A percentile compares a stretch with the other conserved stretches of the same genome.
Evolutionary conservation across 2,113 vertebrate genomes (phyloP).

Genomic region (Corvus cornix): DNA sequence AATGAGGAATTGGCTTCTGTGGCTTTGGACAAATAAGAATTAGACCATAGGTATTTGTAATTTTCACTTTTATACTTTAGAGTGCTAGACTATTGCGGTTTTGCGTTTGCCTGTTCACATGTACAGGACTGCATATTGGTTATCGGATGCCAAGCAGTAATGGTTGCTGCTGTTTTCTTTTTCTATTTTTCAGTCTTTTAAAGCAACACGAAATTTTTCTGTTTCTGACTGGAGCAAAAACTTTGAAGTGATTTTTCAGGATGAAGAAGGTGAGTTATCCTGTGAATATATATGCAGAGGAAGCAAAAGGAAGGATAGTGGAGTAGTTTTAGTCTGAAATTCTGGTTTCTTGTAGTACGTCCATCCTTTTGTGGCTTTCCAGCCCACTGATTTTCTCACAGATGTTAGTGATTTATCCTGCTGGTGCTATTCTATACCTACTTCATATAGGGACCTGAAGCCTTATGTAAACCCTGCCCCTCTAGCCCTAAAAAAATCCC

Average conservation of each 20-base stretch:
- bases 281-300: not conserved
- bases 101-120: not conserved
- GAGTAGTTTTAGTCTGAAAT: not conserved
- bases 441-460: not conserved
- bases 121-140: not conserved
- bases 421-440: not conserved
- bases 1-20: not conserved
- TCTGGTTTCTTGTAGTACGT: not conserved
- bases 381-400: not conserved
- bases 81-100: not conserved
- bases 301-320: not conserved
- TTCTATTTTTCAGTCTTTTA: slow-evolving; percentile 82
- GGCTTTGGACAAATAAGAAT: not conserved
- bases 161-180: not conserved
- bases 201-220: slow-evolving; percentile 95
- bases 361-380: not conserved
- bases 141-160: not conserved
- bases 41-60: not conserved
- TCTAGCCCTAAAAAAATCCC: not conserved
- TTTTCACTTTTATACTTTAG: not conserved
- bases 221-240: slow-evolving; percentile 98
- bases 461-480: not conserved
- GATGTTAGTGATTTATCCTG: not conserved
- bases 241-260: slow-evolving; percentile 97
- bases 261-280: slow-evolving; percentile 90